Conservation (phyloP, 2,113 vertebrate genomes). For the Cisticola juncidis region DNA sequence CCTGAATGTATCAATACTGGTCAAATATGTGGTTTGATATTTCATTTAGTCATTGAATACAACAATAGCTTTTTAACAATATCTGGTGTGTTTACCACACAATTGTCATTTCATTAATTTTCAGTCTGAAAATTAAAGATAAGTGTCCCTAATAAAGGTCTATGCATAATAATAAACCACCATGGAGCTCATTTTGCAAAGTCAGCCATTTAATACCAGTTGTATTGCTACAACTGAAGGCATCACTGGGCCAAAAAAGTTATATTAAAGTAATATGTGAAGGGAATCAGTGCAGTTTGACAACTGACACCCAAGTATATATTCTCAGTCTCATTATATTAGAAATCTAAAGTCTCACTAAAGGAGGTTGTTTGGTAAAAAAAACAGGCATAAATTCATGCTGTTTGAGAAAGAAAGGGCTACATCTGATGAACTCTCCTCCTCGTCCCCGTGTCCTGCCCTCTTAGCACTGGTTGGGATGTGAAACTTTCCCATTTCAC, state of each 20-base stretch:
- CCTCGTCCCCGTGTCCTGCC: neutral
- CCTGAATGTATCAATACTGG: neutral
- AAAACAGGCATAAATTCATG: neutral
- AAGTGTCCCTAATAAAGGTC: neutral
- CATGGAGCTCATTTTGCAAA: neutral
- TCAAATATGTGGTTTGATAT: neutral
- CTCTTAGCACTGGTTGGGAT: neutral
- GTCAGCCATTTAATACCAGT: neutral
- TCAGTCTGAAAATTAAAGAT: neutral
- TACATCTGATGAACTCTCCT: neutral
- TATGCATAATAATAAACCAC: neutral
- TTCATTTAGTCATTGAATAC: neutral
- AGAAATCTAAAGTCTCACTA: neutral
- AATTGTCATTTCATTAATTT: neutral
- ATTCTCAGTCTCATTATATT: neutral
- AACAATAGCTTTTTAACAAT: neutral
- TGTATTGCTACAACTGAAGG: neutral
- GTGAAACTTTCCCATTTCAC: neutral
- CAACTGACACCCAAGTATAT: neutral
- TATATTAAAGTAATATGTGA: neutral
- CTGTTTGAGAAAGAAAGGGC: neutral
- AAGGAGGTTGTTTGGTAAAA: neutral
- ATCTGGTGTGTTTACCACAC: neutral
- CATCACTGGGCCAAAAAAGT: neutral
- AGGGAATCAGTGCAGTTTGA: neutral